phyloP scores from a whole-genome alignment of 2,888 invertebrate species.

The Hedya salicella region DNA sequence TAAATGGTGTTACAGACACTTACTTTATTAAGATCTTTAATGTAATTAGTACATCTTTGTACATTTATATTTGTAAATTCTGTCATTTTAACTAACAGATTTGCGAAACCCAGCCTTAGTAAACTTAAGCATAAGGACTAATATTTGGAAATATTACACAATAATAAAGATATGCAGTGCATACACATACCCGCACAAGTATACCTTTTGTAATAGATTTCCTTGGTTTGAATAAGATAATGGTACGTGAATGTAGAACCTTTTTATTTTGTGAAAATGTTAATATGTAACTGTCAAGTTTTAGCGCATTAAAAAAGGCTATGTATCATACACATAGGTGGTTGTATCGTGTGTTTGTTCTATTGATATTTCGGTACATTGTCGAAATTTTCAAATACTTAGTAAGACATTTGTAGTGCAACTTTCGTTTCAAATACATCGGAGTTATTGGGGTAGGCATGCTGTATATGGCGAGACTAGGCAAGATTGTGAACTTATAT shows the following conservation, averaged over 20 bases:
- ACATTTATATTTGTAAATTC: no score
- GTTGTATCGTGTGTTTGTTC: slow-evolving; percentile 24
- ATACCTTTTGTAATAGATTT: not conserved
- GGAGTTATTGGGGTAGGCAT: not conserved
- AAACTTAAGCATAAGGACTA: not conserved
- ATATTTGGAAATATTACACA: not conserved
- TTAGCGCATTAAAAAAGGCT: not conserved
- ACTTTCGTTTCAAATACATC: slow-evolving; percentile 12
- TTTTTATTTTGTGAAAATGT: not conserved
- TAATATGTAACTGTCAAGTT: not conserved
- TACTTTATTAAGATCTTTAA: not conserved
- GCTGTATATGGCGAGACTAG: not conserved
- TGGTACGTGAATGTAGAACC: not conserved
- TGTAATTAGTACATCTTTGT: no score
- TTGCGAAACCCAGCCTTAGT: not conserved
- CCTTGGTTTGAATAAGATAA: not conserved
- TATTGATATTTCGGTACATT: slow-evolving; percentile 22
- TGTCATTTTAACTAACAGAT: no score
- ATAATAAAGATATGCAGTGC: not conserved
- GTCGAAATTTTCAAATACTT: slow-evolving; percentile 16
- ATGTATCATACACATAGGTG: not conserved
- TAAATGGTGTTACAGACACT: slow-evolving; percentile 5
- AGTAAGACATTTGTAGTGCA: slow-evolving; percentile 10
- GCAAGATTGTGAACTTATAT: slow-evolving; percentile 3
- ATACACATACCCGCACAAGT: not conserved